These are phyloP conservation scores for Diloba caeruleocephala DNA, from an alignment of 2,888 invertebrate species.

Conservation along the genomic window DNA sequence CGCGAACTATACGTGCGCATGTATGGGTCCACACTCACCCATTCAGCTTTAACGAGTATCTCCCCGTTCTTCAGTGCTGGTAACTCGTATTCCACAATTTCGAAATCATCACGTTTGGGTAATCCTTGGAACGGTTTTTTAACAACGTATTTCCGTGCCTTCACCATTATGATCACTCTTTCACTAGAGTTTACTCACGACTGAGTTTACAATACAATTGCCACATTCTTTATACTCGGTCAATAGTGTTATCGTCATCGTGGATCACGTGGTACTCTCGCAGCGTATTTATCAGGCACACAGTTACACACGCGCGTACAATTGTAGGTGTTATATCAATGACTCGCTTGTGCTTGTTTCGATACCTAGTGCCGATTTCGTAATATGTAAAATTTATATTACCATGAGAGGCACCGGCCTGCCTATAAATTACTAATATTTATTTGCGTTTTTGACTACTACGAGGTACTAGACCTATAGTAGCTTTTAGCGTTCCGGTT, in stretches of 20 bases:
- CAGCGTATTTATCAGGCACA: background rate
- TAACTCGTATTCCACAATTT: slow-evolving; percentile 89
- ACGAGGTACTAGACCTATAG: too few relatives aligned
- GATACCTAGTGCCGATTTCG: too few relatives aligned
- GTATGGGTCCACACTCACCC: slow-evolving; percentile 70
- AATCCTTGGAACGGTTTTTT: slow-evolving; percentile 86
- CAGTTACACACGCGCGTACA: background rate
- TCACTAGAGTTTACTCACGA: slow-evolving; percentile 4
- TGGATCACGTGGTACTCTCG: slow-evolving; percentile 5
- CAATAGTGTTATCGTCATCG: slow-evolving; percentile 5
- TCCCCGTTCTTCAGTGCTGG: slow-evolving; percentile 68
- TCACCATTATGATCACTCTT: slow-evolving; percentile 71
- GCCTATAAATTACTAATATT: too few relatives aligned
- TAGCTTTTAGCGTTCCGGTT: too few relatives aligned
- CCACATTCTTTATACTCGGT: slow-evolving; percentile 3
- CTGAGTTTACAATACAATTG: slow-evolving; percentile 2
- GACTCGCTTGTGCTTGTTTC: background rate
- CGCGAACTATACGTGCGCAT: slow-evolving; percentile 53
- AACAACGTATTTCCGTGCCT: slow-evolving; percentile 82
- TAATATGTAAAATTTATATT: too few relatives aligned
- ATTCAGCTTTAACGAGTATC: slow-evolving; percentile 64
- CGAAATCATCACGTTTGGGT: slow-evolving; percentile 88
- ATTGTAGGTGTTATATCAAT: background rate
- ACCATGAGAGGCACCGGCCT: too few relatives aligned
- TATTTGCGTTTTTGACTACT: too few relatives aligned